Percentiles rank a stretch among this genome's conserved stretches.
Evolutionary conservation across 2,888 invertebrate species (phyloP).

Genomic region (Tethea ocularis): DNA sequence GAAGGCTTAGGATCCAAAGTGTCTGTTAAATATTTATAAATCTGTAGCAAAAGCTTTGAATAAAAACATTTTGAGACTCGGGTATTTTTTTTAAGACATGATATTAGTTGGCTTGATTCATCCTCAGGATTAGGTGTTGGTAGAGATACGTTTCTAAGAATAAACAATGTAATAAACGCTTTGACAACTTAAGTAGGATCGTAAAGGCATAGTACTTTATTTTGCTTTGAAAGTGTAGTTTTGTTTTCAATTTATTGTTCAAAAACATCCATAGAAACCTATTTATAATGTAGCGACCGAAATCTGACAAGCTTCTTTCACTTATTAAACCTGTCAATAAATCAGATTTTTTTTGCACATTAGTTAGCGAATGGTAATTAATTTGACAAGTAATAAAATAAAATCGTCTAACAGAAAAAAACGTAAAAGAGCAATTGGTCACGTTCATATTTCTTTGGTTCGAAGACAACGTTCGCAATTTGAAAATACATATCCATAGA

Average conservation of each 20-base stretch:
- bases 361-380: too few species aligned
- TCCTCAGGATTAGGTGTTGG: not conserved
- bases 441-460: too few species aligned
- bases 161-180: not conserved
- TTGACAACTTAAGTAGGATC: not conserved
- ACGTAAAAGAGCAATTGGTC: too few species aligned
- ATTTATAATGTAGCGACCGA: too few species aligned
- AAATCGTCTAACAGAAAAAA: too few species aligned
- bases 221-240: not conserved
- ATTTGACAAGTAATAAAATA: too few species aligned
- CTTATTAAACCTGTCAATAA: too few species aligned
- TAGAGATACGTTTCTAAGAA: not conserved
- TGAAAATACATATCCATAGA: too few species aligned
- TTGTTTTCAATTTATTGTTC: not conserved
- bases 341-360: too few species aligned
- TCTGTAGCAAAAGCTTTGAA: not conserved
- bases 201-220: not conserved
- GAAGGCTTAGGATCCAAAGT: conserved; percentile 1
- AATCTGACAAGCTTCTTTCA: too few species aligned
- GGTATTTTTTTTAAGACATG: not conserved
- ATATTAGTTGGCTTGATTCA: not conserved
- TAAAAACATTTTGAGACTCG: not conserved
- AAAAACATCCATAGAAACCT: not conserved
- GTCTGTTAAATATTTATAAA: conserved; percentile 4
- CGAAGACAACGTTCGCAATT: too few species aligned